Evolutionary conservation across 2,888 invertebrate species (phyloP).

Genomic region (Parnassius apollo): DNA sequence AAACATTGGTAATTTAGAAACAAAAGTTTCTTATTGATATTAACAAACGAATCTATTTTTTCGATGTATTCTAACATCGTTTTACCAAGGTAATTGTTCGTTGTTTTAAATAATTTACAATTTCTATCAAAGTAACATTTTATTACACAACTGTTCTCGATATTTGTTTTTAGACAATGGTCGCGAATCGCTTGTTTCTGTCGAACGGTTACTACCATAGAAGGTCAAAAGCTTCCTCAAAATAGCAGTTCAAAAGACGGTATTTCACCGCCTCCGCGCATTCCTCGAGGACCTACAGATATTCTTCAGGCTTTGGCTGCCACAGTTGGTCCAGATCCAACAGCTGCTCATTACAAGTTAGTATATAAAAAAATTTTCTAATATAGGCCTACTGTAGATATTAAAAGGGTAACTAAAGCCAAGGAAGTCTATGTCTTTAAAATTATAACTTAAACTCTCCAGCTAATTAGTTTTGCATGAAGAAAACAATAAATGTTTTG

Average conservation of each 20-base stretch:
- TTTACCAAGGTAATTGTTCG: constrained; percentile 43
- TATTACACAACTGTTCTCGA: neutral
- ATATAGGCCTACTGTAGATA: no score
- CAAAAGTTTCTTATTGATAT: neutral
- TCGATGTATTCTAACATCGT: constrained; percentile 56
- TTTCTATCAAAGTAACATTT: neutral
- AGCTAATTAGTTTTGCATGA: no score
- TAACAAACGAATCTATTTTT: constrained; percentile 2
- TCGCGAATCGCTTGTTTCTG: constrained; percentile 56
- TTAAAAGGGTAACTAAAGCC: no score
- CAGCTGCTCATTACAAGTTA: constrained; percentile 91
- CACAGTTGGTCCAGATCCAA: constrained; percentile 89
- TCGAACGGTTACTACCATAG: constrained; percentile 57
- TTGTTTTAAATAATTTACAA: neutral
- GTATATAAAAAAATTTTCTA: no score
- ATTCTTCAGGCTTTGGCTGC: constrained; percentile 89
- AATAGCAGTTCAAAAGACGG: constrained; percentile 58
- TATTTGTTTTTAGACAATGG: constrained; percentile 54
- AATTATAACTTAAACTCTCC: no score
- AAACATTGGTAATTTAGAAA: neutral
- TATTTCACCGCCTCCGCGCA: constrained; percentile 83
- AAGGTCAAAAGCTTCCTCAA: constrained; percentile 66
- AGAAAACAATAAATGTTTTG: no score
- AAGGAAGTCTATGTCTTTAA: no score
- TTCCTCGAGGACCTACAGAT: constrained; percentile 90